Base-by-base conservation (phyloP, 2,797 vertebrate species). In the Myripristis murdjan region DNA sequence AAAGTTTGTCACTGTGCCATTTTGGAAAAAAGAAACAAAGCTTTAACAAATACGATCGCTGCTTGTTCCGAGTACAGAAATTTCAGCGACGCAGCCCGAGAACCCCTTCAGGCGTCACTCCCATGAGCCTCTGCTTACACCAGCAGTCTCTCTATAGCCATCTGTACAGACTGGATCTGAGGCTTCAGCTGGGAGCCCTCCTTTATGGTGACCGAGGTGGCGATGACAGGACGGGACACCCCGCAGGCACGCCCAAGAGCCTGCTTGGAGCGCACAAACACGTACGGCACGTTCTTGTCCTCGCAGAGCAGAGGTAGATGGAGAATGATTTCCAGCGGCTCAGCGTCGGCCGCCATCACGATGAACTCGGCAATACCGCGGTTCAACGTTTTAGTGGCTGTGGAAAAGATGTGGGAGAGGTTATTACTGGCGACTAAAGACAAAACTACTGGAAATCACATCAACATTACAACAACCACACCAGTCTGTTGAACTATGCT, bases 211-310 rank as follows among this genome's bases (percentile, higher is more conserved):
- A 97, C 95, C 0, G 96, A 95, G 43, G 95, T 97, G 64, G 96
- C 95, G 0, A 97, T 96, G 58, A 97, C 95, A 0, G 96, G 96
- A 43, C 96, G 91, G 62, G 96, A 97, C 57, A 97, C 96, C 0
- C 96, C 96, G 0, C 96, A 97, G 0, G 96, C 96, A 49, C 96
- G 92, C 0, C 96, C 96, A 75, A 97, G 85, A 24, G 96, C 96
- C 87, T 97, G 96, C 91, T 96, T 97, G 86, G 96, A 97, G 65
- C 96, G 95, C 73, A 97, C 96, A 2, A 97, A 97, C 69, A 97
- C 96, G 0, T 97, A 97, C 0, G 96, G 96, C 20, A 97, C 96
- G 0, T 97, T 97, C 88, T 97, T 97, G 84, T 97, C 96, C 64
- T 97, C 96, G 0, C 96, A 97, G 26, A 97, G 92, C 49, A 97